Percentiles rank a stretch among this genome's conserved stretches.
Conservation (phyloP, 1,140 invertebrate species). For the Drosophila kohkoa region DNA sequence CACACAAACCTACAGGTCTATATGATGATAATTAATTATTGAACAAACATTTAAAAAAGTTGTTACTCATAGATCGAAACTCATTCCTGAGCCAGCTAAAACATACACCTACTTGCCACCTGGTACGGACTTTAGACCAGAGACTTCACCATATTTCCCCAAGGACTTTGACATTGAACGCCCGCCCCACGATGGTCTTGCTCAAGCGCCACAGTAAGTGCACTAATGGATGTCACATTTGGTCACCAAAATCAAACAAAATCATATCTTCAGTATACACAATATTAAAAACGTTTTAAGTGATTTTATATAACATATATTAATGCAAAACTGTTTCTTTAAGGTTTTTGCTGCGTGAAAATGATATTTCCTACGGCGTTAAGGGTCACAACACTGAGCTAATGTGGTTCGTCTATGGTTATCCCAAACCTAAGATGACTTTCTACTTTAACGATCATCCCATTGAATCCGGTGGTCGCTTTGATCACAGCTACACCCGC, state of each 20-base stretch:
- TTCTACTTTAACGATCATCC: slow-evolving; percentile 94
- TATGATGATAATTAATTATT: neutral
- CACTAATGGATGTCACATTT: too few species aligned
- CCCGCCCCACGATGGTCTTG: slow-evolving; percentile 92
- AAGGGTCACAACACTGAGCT: slow-evolving; percentile 94
- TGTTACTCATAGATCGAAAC: slow-evolving; percentile 86
- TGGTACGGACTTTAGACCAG: slow-evolving; percentile 93
- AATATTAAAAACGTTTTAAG: neutral
- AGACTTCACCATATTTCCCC: slow-evolving; percentile 95
- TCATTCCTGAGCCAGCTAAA: slow-evolving; percentile 92
- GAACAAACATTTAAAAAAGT: neutral
- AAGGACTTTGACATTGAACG: slow-evolving; percentile 95
- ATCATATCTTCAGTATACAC: too few species aligned
- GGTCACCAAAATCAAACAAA: too few species aligned
- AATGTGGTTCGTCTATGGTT: slow-evolving; percentile 97
- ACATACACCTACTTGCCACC: slow-evolving; percentile 92
- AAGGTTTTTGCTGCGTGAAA: slow-evolving; percentile 93
- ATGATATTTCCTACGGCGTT: slow-evolving; percentile 94
- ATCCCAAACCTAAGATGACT: slow-evolving; percentile 95
- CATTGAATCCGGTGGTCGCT: slow-evolving; percentile 92
- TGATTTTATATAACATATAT: neutral
- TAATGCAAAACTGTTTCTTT: neutral
- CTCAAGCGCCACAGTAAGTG: slow-evolving; percentile 89
- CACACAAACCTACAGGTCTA: slow-evolving; percentile 89
- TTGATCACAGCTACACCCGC: slow-evolving; percentile 93